These are phyloP conservation scores for Corydoras sp. DNA, from an alignment of 2,113 vertebrate genomes.

Conservation along the genomic window DNA sequence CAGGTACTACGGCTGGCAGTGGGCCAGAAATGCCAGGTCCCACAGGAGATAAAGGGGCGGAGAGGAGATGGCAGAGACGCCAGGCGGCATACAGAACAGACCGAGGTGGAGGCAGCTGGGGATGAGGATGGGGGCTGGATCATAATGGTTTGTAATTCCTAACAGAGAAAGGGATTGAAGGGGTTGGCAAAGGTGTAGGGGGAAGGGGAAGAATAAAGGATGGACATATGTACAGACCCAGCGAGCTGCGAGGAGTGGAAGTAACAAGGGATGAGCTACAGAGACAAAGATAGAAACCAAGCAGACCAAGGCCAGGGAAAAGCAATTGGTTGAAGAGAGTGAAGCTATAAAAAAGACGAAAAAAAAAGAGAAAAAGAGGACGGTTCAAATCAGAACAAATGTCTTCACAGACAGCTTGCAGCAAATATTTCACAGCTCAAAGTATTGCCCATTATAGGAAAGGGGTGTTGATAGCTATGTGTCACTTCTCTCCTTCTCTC, in stretches of 20 bases:
- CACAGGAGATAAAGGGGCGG: conserved; percentile 20
- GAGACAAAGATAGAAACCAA: conserved; percentile 10
- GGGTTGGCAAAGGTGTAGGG: conserved; percentile 8
- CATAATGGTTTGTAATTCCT: conserved; percentile 39
- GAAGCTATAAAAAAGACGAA: conserved; percentile 8
- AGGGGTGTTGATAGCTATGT: neutral
- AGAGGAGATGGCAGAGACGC: neutral
- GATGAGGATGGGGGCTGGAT: conserved; percentile 30
- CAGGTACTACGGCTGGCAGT: conserved; percentile 27
- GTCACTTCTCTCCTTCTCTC: neutral
- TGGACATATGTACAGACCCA: conserved; percentile 30
- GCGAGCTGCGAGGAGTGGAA: conserved; percentile 22
- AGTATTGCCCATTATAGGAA: conserved; percentile 26
- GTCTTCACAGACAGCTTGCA: conserved; percentile 14
- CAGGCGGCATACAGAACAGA: conserved; percentile 15
- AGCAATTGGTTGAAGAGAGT: neutral
- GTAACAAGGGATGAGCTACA: conserved; percentile 15
- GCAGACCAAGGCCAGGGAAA: conserved; percentile 20
- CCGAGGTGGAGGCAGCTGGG: conserved; percentile 14
- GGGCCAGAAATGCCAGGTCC: conserved; percentile 33
- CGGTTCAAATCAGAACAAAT: conserved; percentile 8
- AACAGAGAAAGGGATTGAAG: conserved; percentile 21
- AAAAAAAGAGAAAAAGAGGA: conserved; percentile 8
- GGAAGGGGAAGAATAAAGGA: conserved; percentile 23
- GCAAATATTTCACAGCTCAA: conserved; percentile 36